Evolutionary conservation across 2,888 invertebrate genomes (phyloP), one percentile per base, ranked within the genome.

Genomic region (Plutella xylostella): DNA sequence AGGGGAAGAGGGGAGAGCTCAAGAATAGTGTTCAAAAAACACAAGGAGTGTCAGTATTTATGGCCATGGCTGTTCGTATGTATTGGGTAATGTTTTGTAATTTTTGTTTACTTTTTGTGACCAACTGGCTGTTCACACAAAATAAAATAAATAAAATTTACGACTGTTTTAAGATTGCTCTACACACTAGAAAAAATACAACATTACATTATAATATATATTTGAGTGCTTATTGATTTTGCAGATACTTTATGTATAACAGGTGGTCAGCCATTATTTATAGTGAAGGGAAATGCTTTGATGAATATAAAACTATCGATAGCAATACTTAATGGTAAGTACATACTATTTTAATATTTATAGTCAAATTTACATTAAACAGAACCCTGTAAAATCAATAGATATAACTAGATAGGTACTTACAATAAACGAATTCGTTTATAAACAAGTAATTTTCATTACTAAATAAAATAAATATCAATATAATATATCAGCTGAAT

Each of bases 181-280:
- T 7, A 25, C 30, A 12, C n/a, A 14, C 30, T 30, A 30, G 12
- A 25, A 7, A 25, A 11, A 25, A 7, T 25, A 25, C 5, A 25
- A 7, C 25, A 25, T 25, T 25, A 25, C 9, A 11, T 25, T 7
- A n/a, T n/a, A n/a, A n/a, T n/a, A n/a, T n/a, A n/a, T n/a, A n/a
- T n/a, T n/a, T n/a, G n/a, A n/a, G n/a, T n/a, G n/a, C n/a, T n/a
- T n/a, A n/a, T n/a, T n/a, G n/a, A n/a, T n/a, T n/a, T n/a, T n/a
- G n/a, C 5, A 31, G 53, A 65, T 68, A 58, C 48, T 70, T 70
- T 70, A 70, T 68, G 68, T 57, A 58, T 43, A 63, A 65, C 70
- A 70, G 70, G 71, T 70, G 69, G 18, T 14, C 31, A 20, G 39
- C 22, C 12, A n/a, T 34, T 4, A 11, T 12, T n/a, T 12, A 6